phyloP scores from a whole-genome alignment of 2,113 vertebrate genomes.

The Bothrops jararaca region DNA sequence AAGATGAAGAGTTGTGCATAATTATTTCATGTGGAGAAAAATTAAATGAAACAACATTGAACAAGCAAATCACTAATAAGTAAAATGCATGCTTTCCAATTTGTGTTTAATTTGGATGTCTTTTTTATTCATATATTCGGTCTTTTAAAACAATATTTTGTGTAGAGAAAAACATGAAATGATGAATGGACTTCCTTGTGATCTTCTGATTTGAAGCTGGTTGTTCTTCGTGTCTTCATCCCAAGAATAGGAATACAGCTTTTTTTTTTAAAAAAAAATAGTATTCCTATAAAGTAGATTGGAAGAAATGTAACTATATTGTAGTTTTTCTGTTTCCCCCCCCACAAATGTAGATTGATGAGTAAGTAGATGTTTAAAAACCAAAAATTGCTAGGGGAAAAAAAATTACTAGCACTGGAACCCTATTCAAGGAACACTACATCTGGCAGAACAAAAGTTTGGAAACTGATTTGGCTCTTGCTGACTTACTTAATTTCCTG shows the following conservation, averaged over 20 bases:
- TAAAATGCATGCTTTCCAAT: slow-evolving; percentile 6
- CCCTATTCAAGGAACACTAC: slow-evolving; percentile 28
- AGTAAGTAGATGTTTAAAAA: slow-evolving; percentile 74
- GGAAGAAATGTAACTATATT: slow-evolving; percentile 27
- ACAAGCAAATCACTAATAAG: slow-evolving; percentile 10
- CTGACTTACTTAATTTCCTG: slow-evolving; percentile 33
- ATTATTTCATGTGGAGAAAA: neutral
- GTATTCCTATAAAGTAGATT: slow-evolving; percentile 48
- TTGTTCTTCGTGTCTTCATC: slow-evolving; percentile 42
- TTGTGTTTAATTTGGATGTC: slow-evolving; percentile 29
- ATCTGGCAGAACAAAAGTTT: slow-evolving; percentile 55
- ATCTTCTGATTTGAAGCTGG: slow-evolving; percentile 36
- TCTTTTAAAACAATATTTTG: slow-evolving; percentile 18
- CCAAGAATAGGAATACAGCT: slow-evolving; percentile 48
- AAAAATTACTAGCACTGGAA: slow-evolving; percentile 53
- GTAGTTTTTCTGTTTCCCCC: slow-evolving; percentile 61
- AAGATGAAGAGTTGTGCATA: slow-evolving; percentile 41
- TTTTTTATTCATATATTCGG: slow-evolving; percentile 38
- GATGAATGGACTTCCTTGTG: slow-evolving; percentile 26
- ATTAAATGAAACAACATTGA: neutral
- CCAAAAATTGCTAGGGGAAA: slow-evolving; percentile 67
- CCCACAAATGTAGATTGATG: slow-evolving; percentile 66
- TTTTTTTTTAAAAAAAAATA: slow-evolving; percentile 56
- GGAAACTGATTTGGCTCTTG: slow-evolving; percentile 45
- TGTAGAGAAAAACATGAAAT: slow-evolving; percentile 31